Percentiles rank a stretch among this genome's conserved stretches.
phyloP scores from a whole-genome alignment of 2,888 invertebrate species.

The Eupithecia insigniata region DNA sequence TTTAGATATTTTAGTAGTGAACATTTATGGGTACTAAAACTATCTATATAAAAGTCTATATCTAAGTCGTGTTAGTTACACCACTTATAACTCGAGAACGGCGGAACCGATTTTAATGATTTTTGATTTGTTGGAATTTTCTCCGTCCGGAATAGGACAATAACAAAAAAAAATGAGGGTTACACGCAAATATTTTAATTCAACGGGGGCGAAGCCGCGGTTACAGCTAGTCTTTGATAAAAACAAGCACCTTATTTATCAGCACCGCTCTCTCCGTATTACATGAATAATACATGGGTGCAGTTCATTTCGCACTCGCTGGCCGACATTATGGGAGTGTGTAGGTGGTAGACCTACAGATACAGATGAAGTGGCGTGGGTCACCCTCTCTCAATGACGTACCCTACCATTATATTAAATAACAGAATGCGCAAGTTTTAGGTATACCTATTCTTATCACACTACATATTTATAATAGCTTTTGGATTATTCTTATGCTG shows the following conservation, averaged over 20 bases:
- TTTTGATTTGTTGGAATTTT: too few relatives aligned
- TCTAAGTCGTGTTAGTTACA: too few relatives aligned
- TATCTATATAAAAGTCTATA: too few relatives aligned
- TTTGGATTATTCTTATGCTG: too few relatives aligned
- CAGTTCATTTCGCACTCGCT: constrained; percentile 41
- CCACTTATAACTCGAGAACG: too few relatives aligned
- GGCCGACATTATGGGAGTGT: constrained; percentile 13
- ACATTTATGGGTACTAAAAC: too few relatives aligned
- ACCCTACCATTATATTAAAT: neutral
- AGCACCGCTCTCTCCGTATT: constrained; percentile 61
- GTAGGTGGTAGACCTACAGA: constrained; percentile 1
- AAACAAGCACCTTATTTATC: neutral
- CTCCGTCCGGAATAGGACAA: too few relatives aligned
- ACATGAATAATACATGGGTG: constrained; percentile 71
- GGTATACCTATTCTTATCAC: neutral
- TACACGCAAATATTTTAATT: too few relatives aligned
- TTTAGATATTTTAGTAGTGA: too few relatives aligned
- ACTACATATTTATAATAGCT: neutral
- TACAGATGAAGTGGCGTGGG: neutral
- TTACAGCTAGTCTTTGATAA: neutral
- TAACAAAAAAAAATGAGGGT: too few relatives aligned
- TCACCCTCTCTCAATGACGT: neutral
- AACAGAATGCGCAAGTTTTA: neutral
- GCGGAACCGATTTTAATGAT: too few relatives aligned
- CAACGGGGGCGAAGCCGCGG: too few relatives aligned